Conservation (phyloP, 2,888 invertebrate species). For the Coecobrya sp. region DNA sequence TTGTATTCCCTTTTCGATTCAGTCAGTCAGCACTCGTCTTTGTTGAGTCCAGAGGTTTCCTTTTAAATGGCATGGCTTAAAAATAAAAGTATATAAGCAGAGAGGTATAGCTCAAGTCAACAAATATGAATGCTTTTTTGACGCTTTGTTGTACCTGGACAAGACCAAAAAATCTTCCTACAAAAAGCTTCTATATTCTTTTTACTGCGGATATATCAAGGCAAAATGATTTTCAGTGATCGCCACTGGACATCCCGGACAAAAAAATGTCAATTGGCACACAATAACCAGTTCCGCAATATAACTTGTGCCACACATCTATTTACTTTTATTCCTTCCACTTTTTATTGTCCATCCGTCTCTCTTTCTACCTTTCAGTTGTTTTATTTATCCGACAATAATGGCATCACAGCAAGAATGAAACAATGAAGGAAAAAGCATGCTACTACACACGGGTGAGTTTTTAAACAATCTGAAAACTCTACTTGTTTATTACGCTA, state of each 20-base stretch:
- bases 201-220: background rate
- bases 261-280: conserved; percentile 55
- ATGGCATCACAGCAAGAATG: conserved; percentile 33
- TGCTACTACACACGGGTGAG: conserved; percentile 52
- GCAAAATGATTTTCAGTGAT: conserved; percentile 14
- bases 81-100: background rate
- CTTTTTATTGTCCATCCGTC: conserved; percentile 47
- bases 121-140: conserved; percentile 16
- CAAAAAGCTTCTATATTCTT: background rate
- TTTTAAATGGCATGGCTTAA: conserved; percentile 28
- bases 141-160: conserved; percentile 53
- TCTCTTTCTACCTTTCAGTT: conserved; percentile 33
- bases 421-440: conserved; percentile 55
- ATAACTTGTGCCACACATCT: conserved; percentile 55
- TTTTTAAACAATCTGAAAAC: conserved; percentile 52
- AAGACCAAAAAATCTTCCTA: conserved; percentile 57
- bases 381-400: conserved; percentile 63
- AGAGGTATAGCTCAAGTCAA: background rate
- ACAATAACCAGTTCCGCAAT: conserved; percentile 27
- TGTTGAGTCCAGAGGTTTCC: conserved; percentile 6
- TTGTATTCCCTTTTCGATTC: conserved; percentile 69
- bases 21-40: conserved; percentile 65
- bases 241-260: conserved; percentile 42
- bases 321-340: conserved; percentile 35
- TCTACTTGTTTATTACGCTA: too few species aligned